phyloP scores from a whole-genome alignment of 2,113 vertebrate genomes.

The Chitala chitala region DNA sequence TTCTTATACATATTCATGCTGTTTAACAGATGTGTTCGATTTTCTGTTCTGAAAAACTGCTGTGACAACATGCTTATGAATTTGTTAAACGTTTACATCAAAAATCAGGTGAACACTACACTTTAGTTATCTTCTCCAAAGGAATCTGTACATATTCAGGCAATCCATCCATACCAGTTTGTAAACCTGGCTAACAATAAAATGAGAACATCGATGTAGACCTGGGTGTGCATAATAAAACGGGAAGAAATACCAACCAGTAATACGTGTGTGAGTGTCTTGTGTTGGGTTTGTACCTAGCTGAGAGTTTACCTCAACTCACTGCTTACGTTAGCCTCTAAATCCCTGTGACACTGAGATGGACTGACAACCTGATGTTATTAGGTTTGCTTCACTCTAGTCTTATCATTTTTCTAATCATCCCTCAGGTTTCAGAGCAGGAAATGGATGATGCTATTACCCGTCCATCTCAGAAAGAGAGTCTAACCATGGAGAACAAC shows the following conservation, averaged over 20 bases:
- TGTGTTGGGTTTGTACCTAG: no score
- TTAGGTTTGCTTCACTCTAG: not conserved
- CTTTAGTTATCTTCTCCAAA: not conserved
- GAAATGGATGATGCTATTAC: slow-evolving; percentile 92
- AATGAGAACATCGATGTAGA: no score
- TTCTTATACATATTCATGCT: not conserved
- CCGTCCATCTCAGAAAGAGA: slow-evolving; percentile 78
- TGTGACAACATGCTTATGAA: no score
- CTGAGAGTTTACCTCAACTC: no score
- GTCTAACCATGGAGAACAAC: slow-evolving; percentile 57
- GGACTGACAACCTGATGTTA: not conserved
- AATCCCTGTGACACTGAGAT: not conserved
- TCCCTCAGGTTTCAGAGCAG: slow-evolving; percentile 83
- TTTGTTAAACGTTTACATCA: no score
- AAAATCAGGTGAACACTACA: no score
- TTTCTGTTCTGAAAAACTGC: not conserved
- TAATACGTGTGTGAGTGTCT: no score
- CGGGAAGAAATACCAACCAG: no score
- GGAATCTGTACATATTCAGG: not conserved
- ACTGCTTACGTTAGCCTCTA: no score
- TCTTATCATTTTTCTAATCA: not conserved
- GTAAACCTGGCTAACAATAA: not conserved
- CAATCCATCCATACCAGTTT: not conserved
- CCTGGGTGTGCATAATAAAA: no score
- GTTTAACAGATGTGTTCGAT: not conserved